Conservation (phyloP, 2,888 invertebrate genomes). For the Diachrysia chrysitis region DNA sequence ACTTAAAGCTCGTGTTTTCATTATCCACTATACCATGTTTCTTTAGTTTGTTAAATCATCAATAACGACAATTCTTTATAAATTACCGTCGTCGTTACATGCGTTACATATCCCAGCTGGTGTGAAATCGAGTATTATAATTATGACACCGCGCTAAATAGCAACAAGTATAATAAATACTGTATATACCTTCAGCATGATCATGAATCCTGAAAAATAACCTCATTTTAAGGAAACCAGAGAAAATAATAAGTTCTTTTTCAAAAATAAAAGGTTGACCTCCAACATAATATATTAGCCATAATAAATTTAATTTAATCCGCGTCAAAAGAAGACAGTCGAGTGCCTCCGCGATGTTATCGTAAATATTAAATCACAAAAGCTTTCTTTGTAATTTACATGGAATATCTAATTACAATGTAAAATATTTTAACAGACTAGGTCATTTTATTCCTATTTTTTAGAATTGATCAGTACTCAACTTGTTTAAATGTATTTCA, state of each 20-base stretch:
- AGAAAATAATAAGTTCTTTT: background rate
- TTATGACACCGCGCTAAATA: no score
- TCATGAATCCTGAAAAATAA: background rate
- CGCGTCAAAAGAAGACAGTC: conserved; percentile 22
- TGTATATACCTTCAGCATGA: background rate
- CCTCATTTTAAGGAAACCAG: background rate
- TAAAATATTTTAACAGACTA: background rate
- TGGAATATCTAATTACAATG: conserved; percentile 25
- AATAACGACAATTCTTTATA: no score
- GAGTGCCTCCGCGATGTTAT: conserved; percentile 25
- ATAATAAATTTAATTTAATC: conserved; percentile 17
- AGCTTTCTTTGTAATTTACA: conserved; percentile 31
- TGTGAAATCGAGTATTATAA: no score
- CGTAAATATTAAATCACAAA: conserved; percentile 28
- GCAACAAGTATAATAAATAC: no score
- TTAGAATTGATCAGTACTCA: no score
- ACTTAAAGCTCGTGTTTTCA: no score
- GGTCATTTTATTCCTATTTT: background rate
- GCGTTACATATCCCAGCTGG: no score
- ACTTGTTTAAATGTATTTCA: background rate
- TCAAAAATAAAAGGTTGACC: background rate
- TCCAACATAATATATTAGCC: conserved; percentile 9
- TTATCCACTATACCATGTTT: no score
- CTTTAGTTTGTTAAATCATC: no score
- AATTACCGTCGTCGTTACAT: no score